Base-by-base conservation (phyloP, 2,113 vertebrate species). In the Tursiops truncatus region DNA sequence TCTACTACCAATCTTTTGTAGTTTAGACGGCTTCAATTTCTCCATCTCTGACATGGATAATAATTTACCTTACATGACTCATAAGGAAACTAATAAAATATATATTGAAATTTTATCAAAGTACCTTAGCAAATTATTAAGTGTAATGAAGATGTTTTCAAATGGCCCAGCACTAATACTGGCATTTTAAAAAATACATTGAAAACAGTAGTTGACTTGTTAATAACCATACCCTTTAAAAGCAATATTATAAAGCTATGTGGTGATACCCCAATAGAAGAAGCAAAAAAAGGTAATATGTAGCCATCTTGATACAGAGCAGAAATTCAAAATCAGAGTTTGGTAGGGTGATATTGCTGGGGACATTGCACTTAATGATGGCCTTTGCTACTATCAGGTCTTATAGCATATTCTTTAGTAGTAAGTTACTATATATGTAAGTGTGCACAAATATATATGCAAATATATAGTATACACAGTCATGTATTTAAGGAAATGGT, bases 401-500 rank as follows among this genome's bases (percentile, higher is more conserved):
- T 90, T 60, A 26, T 3, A 67, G 38, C 79, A 63, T 63, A 41
- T 91, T 87, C 23, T 65, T 82, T 77, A 86, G 25, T 63, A 84
- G 38, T 62, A 96, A 91, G 60, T 70, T 65, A 83, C 25, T 87
- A 76, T 95, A 6, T 91, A 82, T 89, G 33, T 81, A 36, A 41
- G 6, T 86, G 5, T 74, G 7, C 20, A 88, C 28, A 91, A 53
- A 53, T 74, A 71, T 67, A 44, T 79, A 44, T 77, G 41, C 20
- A 95, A 53, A 67, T 6, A 0, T 38, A 95, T 97, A 68, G 80
- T 98, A 96, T 95, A 31, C 86, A 85, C 12, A 17, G 53, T 21
- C 25, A 41, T 58, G 2, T 56, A 74, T 83, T 97, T 89, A 97
- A 96, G 94, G 81, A 98, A 88, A 92, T 96, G 33, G 76, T 95